Evolutionary conservation across 2,113 vertebrate genomes (phyloP), one percentile per base, ranked within the genome.

Genomic region (Peromyscus polionotus): DNA sequence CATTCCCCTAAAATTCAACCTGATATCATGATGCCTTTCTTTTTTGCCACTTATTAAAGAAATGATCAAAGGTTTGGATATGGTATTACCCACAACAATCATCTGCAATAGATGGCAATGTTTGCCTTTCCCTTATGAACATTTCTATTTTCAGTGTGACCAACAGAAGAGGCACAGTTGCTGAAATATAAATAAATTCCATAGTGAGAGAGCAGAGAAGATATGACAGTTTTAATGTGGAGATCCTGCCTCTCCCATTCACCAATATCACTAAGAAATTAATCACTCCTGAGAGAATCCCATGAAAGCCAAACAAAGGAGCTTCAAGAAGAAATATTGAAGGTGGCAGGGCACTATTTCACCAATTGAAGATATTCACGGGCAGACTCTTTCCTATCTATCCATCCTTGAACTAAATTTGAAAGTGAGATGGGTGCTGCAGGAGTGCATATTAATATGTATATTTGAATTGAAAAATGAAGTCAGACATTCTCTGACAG

Each of bases 391-490:
- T 9, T 88, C 93, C 92, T 68, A 61, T 87, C 61, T 89, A 70
- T 91, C 90, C 70, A 28, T 97, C 77, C 95, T 42, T 90, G 83
- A 94, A 90, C 84, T 87, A 81, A 80, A 91, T 80, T 93, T 94
- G 91, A 87, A 94, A 96, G 97, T 93, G 94, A 95, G 77, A 33
- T 72, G 51, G 61, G 73, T 95, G 81, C 72, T 94, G 91, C 8
- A 95, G 63, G 68, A 70, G 79, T 96, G 89, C 76, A 95, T 95
- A 83, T 97, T 95, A 97, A 96, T 91, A 80, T 79, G 91, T 91
- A 96, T 96, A 97, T 97, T 97, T 96, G 89, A 94, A 63, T 88
- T 96, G 97, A 97, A 87, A 98, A 97, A 97, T 95, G 91, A 97
- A 96, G 48, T 86, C 72, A 76, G 97, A 93, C 95, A 94, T 93